A percentile compares a stretch with the other conserved stretches of the same genome.
Conservation (phyloP, 1,140 invertebrate genomes). For the Calycopis cecrops region DNA sequence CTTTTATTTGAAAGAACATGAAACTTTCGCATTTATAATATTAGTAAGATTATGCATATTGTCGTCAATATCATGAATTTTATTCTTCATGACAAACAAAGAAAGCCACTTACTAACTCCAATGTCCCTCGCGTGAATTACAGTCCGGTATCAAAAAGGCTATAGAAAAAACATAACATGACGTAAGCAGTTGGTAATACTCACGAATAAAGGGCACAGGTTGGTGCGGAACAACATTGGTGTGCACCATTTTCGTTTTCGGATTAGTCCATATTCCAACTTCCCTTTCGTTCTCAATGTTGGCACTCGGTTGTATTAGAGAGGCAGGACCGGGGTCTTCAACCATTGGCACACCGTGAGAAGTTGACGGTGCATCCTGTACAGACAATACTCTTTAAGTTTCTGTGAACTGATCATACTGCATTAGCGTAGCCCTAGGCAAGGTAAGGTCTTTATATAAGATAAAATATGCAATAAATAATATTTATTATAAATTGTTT, state of each 20-base stretch:
- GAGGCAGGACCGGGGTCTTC: slow-evolving; percentile 59
- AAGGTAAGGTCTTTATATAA: no score
- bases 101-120: no score
- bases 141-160: no score
- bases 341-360: slow-evolving; percentile 40
- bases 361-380: slow-evolving; percentile 63
- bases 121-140: no score
- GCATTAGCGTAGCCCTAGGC: no score
- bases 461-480: no score
- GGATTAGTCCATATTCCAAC: slow-evolving; percentile 71
- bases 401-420: not conserved
- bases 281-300: slow-evolving; percentile 69
- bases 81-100: no score
- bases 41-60: no score
- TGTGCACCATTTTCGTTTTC: slow-evolving; percentile 67
- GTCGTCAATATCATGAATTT: no score
- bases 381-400: slow-evolving; percentile 2
- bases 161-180: not conserved
- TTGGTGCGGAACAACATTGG: slow-evolving; percentile 61
- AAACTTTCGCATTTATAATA: no score
- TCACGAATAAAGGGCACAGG: slow-evolving; percentile 66
- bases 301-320: slow-evolving; percentile 54
- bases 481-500: no score
- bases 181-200: slow-evolving; percentile 23
- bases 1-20: no score